Evolutionary conservation across 2,888 invertebrate genomes (phyloP).

Genomic region (Anthophora plumipes): DNA sequence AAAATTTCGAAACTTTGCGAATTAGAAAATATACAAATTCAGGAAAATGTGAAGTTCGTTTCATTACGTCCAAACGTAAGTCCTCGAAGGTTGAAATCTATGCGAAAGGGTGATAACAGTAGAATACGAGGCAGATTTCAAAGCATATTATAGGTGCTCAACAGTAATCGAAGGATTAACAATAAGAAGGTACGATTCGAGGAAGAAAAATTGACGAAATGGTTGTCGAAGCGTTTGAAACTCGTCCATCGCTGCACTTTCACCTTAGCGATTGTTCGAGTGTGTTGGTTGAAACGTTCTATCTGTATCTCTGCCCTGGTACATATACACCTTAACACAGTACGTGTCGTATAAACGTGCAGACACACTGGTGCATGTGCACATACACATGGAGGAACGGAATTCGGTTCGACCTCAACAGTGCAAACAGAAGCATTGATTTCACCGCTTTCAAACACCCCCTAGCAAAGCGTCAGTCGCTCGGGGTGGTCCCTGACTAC

Average conservation of each 20-base stretch:
- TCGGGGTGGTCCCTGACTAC: slow-evolving; percentile 69
- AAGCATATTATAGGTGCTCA: too few relatives aligned
- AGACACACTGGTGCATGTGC: slow-evolving; percentile 32
- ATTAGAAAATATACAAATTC: too few relatives aligned
- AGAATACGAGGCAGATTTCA: too few relatives aligned
- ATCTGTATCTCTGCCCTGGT: slow-evolving; percentile 39
- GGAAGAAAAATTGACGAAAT: slow-evolving; percentile 35
- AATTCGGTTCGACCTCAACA: slow-evolving; percentile 83
- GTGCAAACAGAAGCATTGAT: slow-evolving; percentile 84
- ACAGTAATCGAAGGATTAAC: too few relatives aligned
- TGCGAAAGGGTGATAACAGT: too few relatives aligned
- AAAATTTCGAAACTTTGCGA: too few relatives aligned
- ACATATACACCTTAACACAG: slow-evolving; percentile 4
- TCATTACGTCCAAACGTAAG: too few relatives aligned
- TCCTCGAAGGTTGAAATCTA: too few relatives aligned
- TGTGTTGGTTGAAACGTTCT: slow-evolving; percentile 39
- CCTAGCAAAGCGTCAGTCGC: slow-evolving; percentile 78
- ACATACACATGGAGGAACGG: slow-evolving; percentile 68
- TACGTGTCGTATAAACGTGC: too few relatives aligned
- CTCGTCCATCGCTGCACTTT: slow-evolving; percentile 52
- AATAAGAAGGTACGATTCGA: too few relatives aligned
- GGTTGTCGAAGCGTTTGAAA: background rate
- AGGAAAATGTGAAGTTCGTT: too few relatives aligned
- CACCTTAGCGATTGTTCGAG: slow-evolving; percentile 47
- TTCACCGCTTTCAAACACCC: slow-evolving; percentile 83